Evolutionary conservation across 2,113 vertebrate species (phyloP).

Genomic region (Eonycteris spelaea): DNA sequence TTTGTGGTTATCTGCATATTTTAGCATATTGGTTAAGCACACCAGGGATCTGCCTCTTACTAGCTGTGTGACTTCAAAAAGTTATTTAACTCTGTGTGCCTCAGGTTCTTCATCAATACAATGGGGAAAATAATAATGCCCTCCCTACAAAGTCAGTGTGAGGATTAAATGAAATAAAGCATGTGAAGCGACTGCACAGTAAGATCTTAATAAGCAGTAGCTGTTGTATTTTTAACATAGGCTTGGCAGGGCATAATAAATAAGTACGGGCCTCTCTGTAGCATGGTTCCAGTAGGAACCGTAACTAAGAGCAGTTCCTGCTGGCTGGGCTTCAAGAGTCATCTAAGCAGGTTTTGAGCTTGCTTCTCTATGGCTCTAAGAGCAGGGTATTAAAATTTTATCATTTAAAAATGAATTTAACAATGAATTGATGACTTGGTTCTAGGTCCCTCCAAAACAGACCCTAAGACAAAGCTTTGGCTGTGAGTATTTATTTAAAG

Average conservation of each 20-base stretch:
- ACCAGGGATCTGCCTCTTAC: not conserved
- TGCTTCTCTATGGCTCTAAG: not conserved
- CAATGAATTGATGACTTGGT: not conserved
- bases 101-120: not conserved
- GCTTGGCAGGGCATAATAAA: not conserved
- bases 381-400: not conserved
- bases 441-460: not conserved
- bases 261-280: not conserved
- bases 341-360: not conserved
- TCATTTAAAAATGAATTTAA: not conserved
- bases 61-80: not conserved
- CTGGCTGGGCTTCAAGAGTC: not conserved
- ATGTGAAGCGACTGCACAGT: not conserved
- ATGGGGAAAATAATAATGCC: not conserved
- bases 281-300: not conserved
- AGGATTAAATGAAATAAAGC: not conserved
- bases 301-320: not conserved
- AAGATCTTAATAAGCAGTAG: not conserved
- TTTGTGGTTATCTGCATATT: not conserved
- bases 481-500: slow-evolving; percentile 1
- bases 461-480: not conserved
- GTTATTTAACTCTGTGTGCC: not conserved
- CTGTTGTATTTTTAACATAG: not conserved
- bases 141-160: not conserved
- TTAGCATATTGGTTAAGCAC: not conserved